Evolutionary conservation across 2,888 invertebrate genomes (phyloP).

Genomic region (Trachelus iudaicus): DNA sequence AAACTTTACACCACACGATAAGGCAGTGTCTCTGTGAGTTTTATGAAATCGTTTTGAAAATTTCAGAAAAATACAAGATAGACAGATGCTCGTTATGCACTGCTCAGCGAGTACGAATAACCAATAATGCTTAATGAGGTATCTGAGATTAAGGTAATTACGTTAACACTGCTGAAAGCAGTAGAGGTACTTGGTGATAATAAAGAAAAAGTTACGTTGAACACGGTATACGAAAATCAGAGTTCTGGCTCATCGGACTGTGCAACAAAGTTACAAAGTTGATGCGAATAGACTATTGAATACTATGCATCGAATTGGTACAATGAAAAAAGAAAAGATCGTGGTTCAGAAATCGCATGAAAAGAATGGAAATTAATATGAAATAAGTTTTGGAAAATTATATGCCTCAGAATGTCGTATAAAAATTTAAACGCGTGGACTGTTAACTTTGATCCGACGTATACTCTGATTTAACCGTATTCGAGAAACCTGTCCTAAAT

Average conservation of each 20-base stretch:
- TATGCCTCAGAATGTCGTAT: background rate
- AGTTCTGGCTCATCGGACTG: background rate
- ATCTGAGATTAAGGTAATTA: background rate
- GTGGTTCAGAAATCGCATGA: background rate
- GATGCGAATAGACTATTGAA: background rate
- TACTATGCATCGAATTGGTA: background rate
- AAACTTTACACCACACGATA: background rate
- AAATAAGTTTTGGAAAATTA: background rate
- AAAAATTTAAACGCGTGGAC: background rate
- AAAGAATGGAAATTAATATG: background rate
- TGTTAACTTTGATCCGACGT: background rate
- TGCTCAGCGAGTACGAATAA: slow-evolving; percentile 19
- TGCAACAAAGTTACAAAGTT: background rate
- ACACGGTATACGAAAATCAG: background rate
- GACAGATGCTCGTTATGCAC: slow-evolving; percentile 22
- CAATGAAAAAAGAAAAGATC: background rate
- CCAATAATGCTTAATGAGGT: background rate
- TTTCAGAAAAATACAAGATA: background rate
- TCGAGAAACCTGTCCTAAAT: background rate
- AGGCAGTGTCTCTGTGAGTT: background rate
- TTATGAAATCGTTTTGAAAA: background rate
- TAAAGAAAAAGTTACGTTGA: background rate
- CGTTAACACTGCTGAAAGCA: background rate
- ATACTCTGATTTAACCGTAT: background rate
- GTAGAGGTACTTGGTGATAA: background rate